Conservation (phyloP, 2,113 vertebrate species). For the Nycticebus coucang region DNA sequence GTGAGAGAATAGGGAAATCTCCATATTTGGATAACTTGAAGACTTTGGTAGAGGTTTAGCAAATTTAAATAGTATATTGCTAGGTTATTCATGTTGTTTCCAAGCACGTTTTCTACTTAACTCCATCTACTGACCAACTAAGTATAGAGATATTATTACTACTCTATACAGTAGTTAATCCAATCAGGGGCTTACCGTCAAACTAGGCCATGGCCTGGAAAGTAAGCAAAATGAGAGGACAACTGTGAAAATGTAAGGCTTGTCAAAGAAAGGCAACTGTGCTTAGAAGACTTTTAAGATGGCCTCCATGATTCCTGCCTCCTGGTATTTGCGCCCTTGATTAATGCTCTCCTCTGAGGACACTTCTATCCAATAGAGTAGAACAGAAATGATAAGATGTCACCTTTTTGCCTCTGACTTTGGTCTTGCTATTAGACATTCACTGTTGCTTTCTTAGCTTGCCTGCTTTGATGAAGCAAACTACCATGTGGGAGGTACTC, state of each 20-base stretch:
- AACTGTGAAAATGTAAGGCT: not conserved
- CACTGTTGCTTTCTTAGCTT: not conserved
- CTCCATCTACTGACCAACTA: not conserved
- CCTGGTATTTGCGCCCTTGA: not conserved
- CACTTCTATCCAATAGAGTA: not conserved
- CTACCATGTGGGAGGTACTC: not conserved
- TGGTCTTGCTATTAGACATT: not conserved
- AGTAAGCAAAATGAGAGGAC: not conserved
- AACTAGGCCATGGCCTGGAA: not conserved
- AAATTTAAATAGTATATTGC: conserved; percentile 6
- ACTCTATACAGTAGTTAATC: not conserved
- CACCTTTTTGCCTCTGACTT: not conserved
- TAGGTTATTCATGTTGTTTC: not conserved
- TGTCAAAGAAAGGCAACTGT: not conserved
- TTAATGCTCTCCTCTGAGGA: not conserved
- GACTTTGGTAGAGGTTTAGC: not conserved
- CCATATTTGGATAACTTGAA: not conserved
- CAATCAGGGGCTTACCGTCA: not conserved
- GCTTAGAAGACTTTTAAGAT: not conserved
- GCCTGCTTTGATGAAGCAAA: not conserved
- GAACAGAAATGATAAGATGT: not conserved
- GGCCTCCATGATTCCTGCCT: not conserved
- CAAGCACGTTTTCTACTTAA: not conserved
- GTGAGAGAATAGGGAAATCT: not conserved
- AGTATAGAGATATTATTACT: not conserved